Evolutionary conservation across 2,797 vertebrate genomes (phyloP), one percentile per base, ranked within the genome.

Genomic region (Basileuterus tristriatus): DNA sequence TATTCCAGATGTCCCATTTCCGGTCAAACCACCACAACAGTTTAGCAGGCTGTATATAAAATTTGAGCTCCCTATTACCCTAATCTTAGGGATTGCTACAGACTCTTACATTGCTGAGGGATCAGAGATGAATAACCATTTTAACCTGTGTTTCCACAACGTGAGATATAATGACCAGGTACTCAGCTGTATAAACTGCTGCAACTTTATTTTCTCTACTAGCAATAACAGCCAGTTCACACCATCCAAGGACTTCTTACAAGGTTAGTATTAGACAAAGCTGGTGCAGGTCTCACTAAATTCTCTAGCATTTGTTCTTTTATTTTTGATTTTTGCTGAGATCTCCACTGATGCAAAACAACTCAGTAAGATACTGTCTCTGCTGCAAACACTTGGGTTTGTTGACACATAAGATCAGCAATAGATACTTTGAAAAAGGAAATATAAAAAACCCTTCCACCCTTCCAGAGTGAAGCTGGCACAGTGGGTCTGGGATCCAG

Each of bases 151-250:
- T 76, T 94, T 88, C 76, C 79, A 86, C 53, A 72, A 36, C 41
- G 6, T 68, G 83, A 90, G 55, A 32, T 53, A 7, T 69, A 97
- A 93, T 80, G 89, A 88, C 63, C 76, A 94, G 76, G 87, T 92
- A 67, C 77, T 91, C 85, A 86, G 85, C 62, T 76, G 21, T 74
- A 60, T 82, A 74, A 96, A 82, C 87, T 77, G 47, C 87, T 77
- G 74, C 62, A 71, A 70, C 68, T 95, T 94, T 78, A 86, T 94
- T 90, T 81, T 83, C 76, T 76, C 47, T 11, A 3, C 30, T 41
- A 72, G 49, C 62, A 58, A 4, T 46, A 82, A 59, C 55, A 87
- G 76, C 8, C 63, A 79, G 70, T 67, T 91, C 77, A 64, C n/a
- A 79, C 27, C 12, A 82, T 18, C 44, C 85, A 88, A 95, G 84